Evolutionary conservation across 2,888 invertebrate species (phyloP).

Genomic region (Cataglyphis albicans): DNA sequence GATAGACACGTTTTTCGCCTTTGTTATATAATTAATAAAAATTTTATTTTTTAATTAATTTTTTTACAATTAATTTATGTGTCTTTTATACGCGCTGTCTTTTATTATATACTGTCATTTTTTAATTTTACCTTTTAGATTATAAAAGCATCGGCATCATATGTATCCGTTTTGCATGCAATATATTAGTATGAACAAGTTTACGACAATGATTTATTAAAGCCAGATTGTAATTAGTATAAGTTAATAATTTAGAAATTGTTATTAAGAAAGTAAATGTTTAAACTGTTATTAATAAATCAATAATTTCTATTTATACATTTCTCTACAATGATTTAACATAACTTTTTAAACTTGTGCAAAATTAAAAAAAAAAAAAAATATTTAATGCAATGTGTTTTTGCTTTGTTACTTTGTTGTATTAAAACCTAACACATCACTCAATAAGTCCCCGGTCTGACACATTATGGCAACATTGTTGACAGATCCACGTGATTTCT

Average conservation of each 20-base stretch:
- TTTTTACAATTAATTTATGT: neutral
- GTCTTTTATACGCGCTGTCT: neutral
- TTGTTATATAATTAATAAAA: slow-evolving; percentile 10
- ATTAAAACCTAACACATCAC: neutral
- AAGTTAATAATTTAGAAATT: neutral
- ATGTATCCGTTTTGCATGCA: slow-evolving; percentile 62
- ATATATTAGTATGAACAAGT: slow-evolving; percentile 25
- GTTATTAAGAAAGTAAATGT: neutral
- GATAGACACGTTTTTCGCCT: neutral
- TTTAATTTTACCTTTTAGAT: slow-evolving; percentile 52
- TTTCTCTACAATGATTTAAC: neutral
- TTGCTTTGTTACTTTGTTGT: neutral
- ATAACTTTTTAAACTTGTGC: neutral
- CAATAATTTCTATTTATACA: neutral
- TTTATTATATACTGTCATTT: neutral
- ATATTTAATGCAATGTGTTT: neutral
- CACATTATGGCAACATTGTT: too few species aligned
- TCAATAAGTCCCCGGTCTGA: too few species aligned
- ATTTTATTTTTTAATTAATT: neutral
- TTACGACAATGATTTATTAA: slow-evolving; percentile 6
- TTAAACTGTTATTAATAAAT: slow-evolving; percentile 24
- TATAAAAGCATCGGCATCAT: slow-evolving; percentile 63
- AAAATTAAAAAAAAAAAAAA: neutral
- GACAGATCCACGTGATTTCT: too few species aligned
- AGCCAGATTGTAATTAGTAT: neutral